Conservation (phyloP, 2,888 invertebrate genomes). For the Cheilosia grossa region DNA sequence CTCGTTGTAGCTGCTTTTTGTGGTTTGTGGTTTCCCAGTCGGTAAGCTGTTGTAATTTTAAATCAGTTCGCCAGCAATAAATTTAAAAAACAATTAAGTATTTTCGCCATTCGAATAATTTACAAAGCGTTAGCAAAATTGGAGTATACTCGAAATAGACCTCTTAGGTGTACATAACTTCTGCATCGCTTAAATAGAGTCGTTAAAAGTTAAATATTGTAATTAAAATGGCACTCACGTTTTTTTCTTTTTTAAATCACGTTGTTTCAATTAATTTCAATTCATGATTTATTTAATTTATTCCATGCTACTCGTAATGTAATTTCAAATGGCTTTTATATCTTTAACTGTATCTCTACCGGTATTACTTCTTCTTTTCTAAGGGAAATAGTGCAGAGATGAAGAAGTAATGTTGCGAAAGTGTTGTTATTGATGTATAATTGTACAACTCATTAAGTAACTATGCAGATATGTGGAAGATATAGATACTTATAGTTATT, state of each 20-base stretch:
- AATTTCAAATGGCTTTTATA: slow-evolving; percentile 38
- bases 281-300: slow-evolving; percentile 44
- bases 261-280: slow-evolving; percentile 31
- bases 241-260: slow-evolving; percentile 41
- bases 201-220: slow-evolving; percentile 39
- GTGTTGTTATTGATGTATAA: slow-evolving; percentile 8
- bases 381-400: not conserved
- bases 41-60: slow-evolving; percentile 46
- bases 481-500: not conserved
- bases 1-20: slow-evolving; percentile 40
- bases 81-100: not conserved
- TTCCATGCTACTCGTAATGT: not conserved
- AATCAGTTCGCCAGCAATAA: not conserved
- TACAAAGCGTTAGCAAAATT: slow-evolving; percentile 21
- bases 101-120: not conserved
- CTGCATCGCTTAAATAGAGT: slow-evolving; percentile 15
- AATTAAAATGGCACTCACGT: slow-evolving; percentile 64
- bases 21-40: not conserved
- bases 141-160: slow-evolving; percentile 14
- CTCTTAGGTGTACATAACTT: not conserved
- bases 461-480: not conserved
- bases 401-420: slow-evolving; percentile 9
- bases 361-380: slow-evolving; percentile 3
- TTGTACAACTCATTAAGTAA: slow-evolving; percentile 2
- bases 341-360: not conserved